A percentile compares a stretch with the other conserved stretches of the same genome.
Evolutionary conservation across 1,140 invertebrate species (phyloP).

Genomic region (Drosophila grimshawi): DNA sequence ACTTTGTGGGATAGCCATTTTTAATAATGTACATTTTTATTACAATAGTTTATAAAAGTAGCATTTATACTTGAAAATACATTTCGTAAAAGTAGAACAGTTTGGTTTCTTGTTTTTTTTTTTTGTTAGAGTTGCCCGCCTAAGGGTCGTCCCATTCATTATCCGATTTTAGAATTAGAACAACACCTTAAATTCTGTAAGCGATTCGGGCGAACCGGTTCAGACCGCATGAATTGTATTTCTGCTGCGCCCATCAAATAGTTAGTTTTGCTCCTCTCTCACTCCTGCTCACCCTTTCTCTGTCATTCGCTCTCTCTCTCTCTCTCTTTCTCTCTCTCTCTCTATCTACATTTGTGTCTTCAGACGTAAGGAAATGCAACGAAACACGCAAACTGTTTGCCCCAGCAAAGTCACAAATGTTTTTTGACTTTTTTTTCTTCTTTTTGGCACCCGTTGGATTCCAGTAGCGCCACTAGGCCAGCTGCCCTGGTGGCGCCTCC

Average conservation of each 20-base stretch:
- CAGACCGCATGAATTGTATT: slow-evolving; percentile 39
- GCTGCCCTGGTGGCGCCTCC: slow-evolving; percentile 16
- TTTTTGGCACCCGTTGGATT: slow-evolving; percentile 10
- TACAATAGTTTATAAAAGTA: background rate
- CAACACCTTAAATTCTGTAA: slow-evolving; percentile 12
- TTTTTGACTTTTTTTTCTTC: slow-evolving; percentile 43
- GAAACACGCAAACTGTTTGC: slow-evolving; percentile 49
- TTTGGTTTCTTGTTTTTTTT: background rate
- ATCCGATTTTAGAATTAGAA: slow-evolving; percentile 36
- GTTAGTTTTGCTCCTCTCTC: slow-evolving; percentile 1
- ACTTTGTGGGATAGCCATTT: background rate
- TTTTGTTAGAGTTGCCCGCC: background rate
- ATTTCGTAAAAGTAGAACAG: background rate
- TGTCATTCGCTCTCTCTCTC: no score
- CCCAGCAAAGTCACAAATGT: slow-evolving; percentile 49
- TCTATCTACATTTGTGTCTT: no score
- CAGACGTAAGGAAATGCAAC: slow-evolving; percentile 38
- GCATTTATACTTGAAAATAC: background rate
- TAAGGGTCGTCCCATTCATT: slow-evolving; percentile 3
- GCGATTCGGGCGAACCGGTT: background rate
- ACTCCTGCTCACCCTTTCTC: no score
- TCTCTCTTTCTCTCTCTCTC: background rate
- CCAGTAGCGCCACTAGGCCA: background rate
- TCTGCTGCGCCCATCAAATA: slow-evolving; percentile 39
- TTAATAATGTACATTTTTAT: slow-evolving; percentile 3